Evolutionary conservation across 2,888 invertebrate species (phyloP), one percentile per base, ranked within the genome.

Genomic region (Eupelmus urozonus): DNA sequence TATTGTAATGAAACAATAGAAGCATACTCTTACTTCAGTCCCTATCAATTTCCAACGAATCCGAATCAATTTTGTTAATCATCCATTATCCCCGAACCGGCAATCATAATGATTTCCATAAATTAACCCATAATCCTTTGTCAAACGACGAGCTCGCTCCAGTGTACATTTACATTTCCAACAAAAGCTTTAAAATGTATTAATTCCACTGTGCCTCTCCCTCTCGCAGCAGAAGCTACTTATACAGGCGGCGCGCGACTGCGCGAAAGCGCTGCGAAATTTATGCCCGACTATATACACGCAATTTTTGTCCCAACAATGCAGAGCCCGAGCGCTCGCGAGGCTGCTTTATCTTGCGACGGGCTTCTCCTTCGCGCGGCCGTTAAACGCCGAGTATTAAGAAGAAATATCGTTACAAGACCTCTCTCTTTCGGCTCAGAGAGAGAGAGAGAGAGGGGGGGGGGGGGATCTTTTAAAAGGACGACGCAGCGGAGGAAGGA

Each of bases 351-450:
- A 67, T 53, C 67, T 53, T 42, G 9, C 29, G 20, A 11, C 7
- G 20, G 13, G 23, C 42, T 16, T 23, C 23, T 20, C 23, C 11
- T 16, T 34, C 34, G n/a, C 27, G 40, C 23, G 25, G 34, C 49
- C 20, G 67, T 75, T 75, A 67, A 75, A 67, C 60, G 75, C 53
- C 55, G 62, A 55, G 73, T 71, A 76, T 71, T 71, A 71, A 71
- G n/a, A 29, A 71, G 53, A 63, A 65, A 59, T 62, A 70, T 55
- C 18, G 60, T 16, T 62, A 27, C 51, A 69, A 45, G 25, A n/a
- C 0, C 23, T 55, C 45, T 45, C 16, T 45, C 16, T 45, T 45
- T 45, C 16, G 16, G 40, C 18, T 27, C n/a, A 9, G 13, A 18
- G 40, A 34, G 34, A 29, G 27, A 34, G 18, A 40, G 20, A 11